phyloP scores from a whole-genome alignment of 2,797 vertebrate species.

The Peromyscus aztecus region DNA sequence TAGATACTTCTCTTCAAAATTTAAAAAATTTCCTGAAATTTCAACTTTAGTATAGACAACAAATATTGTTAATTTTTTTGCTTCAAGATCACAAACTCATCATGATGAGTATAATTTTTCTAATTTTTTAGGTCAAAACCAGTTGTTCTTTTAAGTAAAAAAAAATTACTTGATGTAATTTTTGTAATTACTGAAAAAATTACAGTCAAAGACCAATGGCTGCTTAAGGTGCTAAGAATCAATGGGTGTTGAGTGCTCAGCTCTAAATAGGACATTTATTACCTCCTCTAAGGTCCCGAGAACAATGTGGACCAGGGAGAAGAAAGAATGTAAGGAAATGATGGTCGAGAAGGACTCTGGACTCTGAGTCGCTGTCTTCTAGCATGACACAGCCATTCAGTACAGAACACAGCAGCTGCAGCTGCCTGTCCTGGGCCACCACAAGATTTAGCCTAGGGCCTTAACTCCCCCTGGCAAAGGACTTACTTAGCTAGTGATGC shows the following conservation, averaged over 20 bases:
- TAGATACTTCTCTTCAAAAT: conserved; percentile 10
- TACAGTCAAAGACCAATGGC: background rate
- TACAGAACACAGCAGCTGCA: background rate
- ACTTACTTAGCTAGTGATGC: background rate
- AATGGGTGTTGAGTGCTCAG: background rate
- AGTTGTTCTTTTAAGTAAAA: background rate
- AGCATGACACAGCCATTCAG: no score
- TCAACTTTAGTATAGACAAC: background rate
- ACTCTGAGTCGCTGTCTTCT: background rate
- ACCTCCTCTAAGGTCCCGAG: background rate
- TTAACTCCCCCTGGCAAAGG: background rate
- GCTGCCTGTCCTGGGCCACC: background rate
- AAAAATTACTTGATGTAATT: background rate
- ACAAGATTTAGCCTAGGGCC: background rate
- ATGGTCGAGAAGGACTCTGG: background rate
- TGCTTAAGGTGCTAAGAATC: no score
- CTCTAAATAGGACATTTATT: background rate
- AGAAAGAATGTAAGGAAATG: no score
- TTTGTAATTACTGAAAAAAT: no score
- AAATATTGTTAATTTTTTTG: background rate
- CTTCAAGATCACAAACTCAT: conserved; percentile 8
- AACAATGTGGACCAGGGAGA: background rate
- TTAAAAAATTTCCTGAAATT: conserved; percentile 41
- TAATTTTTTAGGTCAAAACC: background rate
- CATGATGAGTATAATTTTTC: background rate